Base-by-base conservation (phyloP, 53 echinoderm and acorn worm species). In the Luidia sarsii region DNA sequence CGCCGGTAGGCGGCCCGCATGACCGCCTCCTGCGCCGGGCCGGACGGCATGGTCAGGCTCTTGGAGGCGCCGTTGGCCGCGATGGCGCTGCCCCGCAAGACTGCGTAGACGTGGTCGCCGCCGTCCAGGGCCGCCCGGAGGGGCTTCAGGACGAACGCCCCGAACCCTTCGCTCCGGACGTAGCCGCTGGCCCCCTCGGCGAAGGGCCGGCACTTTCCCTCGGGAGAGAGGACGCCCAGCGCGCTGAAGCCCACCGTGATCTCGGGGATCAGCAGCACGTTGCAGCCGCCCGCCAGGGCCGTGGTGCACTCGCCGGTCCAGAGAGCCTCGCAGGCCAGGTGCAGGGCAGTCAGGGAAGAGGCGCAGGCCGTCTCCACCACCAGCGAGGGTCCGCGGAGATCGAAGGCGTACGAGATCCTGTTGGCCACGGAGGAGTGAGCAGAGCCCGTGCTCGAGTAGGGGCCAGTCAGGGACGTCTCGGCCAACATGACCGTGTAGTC, bases 351-450 rank as follows among this genome's bases (percentile, higher is more conserved):
- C 51, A 95, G 67, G 28, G 94, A 94, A 4, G 93, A 86, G 27
- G 96, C 93, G 72, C 96, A 95, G 1, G 96, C 96, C 2, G 93
- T 94, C 57, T 97, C 93, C 15, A 97, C 87, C 3, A 89, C 94
- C 23, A 79, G 91, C 48, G 91, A 91, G 5, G 97, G 97, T 29
- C 88, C 88, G 5, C 71, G 63, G 18, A 88, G 67, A 29, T 88
- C 82, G 45, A 88, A 88, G 28, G 28, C 88, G 23, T 88, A 88
- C 13, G 88, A 74, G 32, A 82, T 88, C 50, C 82, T 82, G 56
- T 88, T 82, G 43, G 82, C 82, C 21, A 81, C 75, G 2, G 67
- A 72, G 13, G 74, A 74, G 48, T 88, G 82, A 4, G 81, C 81
- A 32, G 65, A 63, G 3, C 87, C 87, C 0, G 87, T 87, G 30